phyloP scores from a whole-genome alignment of 2,113 vertebrate species.

The Seriola aureovittata region DNA sequence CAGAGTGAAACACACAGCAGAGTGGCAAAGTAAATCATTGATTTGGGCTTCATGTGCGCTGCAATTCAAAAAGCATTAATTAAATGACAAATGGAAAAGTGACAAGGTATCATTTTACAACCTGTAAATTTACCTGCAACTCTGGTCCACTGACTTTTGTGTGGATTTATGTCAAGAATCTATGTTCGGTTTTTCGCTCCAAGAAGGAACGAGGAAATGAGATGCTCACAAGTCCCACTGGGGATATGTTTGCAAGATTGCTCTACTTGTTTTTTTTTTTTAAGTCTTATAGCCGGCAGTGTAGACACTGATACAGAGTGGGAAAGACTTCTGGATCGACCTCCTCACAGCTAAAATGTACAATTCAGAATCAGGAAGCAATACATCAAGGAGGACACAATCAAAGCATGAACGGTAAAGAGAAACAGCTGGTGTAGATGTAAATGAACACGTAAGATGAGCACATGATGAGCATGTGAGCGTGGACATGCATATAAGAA shows the following conservation, averaged over 20 bases:
- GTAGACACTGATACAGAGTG: neutral
- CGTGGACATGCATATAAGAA: slow-evolving; percentile 16
- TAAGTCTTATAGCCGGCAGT: neutral
- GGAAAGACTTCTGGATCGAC: neutral
- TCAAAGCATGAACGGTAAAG: slow-evolving; percentile 1
- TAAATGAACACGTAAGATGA: slow-evolving; percentile 51
- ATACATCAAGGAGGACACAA: slow-evolving; percentile 5
- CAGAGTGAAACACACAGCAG: neutral
- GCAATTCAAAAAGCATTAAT: slow-evolving; percentile 15
- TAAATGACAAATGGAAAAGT: slow-evolving; percentile 1
- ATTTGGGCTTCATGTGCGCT: slow-evolving; percentile 1
- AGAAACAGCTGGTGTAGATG: slow-evolving; percentile 15
- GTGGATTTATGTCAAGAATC: neutral
- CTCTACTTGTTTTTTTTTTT: neutral
- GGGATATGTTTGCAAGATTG: slow-evolving; percentile 8
- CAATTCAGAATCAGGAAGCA: slow-evolving; percentile 19
- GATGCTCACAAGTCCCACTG: neutral
- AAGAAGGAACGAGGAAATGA: neutral
- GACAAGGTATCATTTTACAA: neutral
- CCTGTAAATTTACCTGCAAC: neutral
- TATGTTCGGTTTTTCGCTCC: neutral
- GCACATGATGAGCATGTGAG: slow-evolving; percentile 3
- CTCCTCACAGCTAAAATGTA: neutral
- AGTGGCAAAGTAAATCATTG: slow-evolving; percentile 6
- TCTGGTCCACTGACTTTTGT: neutral